Conservation (phyloP, 2,888 invertebrate genomes). For the Drosophila infuscata region DNA sequence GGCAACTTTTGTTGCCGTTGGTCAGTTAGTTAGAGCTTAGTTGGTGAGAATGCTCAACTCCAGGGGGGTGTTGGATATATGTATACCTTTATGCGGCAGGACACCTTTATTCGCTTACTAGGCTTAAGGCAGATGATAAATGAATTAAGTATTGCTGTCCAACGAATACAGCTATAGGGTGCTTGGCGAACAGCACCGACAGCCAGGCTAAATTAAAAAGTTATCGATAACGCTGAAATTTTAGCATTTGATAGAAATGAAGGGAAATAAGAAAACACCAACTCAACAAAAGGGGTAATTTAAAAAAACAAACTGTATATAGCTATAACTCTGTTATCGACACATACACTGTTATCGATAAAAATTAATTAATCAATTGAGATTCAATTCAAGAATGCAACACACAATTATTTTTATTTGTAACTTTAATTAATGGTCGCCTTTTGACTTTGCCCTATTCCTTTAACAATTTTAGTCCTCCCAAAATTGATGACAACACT, state of each 20-base stretch:
- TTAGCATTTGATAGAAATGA: not conserved
- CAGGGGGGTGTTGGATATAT: not conserved
- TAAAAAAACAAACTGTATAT: not conserved
- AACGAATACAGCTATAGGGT: not conserved
- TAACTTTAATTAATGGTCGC: not conserved
- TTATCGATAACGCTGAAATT: not conserved
- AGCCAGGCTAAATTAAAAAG: not conserved
- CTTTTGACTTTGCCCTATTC: not conserved
- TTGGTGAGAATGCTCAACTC: not conserved
- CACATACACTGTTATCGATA: not conserved
- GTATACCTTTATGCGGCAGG: conserved; percentile 18
- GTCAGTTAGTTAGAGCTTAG: conserved; percentile 33
- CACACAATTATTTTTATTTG: not conserved
- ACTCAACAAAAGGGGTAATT: not conserved
- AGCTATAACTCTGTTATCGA: not conserved
- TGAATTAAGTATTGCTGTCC: not conserved
- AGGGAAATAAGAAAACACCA: not conserved
- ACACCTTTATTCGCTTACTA: conserved; percentile 30
- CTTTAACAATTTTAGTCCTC: not conserved
- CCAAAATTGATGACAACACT: conserved; percentile 40
- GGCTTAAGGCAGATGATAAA: not conserved
- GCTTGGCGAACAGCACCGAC: not conserved
- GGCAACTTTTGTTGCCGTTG: conserved; percentile 24
- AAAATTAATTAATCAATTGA: not conserved
- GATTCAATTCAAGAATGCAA: not conserved